Evolutionary conservation across 2,888 invertebrate species (phyloP), one percentile per base, ranked within the genome.

Genomic region (Drosophila affinis): DNA sequence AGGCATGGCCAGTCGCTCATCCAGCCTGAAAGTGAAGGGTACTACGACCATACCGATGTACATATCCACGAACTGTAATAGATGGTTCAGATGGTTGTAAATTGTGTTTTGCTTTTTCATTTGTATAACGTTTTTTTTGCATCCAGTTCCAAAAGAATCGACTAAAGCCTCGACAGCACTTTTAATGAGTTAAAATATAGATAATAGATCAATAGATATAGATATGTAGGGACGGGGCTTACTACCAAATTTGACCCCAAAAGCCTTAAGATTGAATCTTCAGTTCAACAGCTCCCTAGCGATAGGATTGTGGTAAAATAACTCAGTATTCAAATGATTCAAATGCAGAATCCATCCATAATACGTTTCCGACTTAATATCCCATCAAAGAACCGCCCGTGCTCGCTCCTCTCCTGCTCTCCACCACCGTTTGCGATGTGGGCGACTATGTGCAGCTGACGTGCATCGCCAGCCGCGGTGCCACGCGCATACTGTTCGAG

Each of bases 381-480:
- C 18, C 39, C n/a, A 3, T 14, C 10, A 9, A 65, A 91, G 91
- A 91, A 86, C 85, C 87, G 46, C 91, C 92, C 12, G 74, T 80
- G 69, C 79, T 91, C 63, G 88, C 90, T 51, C 87, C 88, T 55
- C 77, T 91, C n/a, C 89, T 89, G 49, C 81, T 91, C 6, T 91
- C 91, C 62, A 76, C 90, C 32, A 81, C 90, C 62, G 70, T 93
- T 14, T 90, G 90, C 57, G 82, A 90, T 73, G 86, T 90, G 70
- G 95, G 96, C 62, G 95, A 97, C 91, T 93, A 97, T 80, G 95
- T 96, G 57, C 95, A 97, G 90, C 94, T 97, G 48, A 96, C 97
- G 2, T 97, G 97, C 90, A 96, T 96, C 56, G 96, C 97, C 57
- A 96, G 95, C 48, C 94, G 95, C 47, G 95, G 95, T 21, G 95